Evolutionary conservation across 37 sponge, comb jelly and placozoan species (phyloP).

Genomic region (Ianthella basta): DNA sequence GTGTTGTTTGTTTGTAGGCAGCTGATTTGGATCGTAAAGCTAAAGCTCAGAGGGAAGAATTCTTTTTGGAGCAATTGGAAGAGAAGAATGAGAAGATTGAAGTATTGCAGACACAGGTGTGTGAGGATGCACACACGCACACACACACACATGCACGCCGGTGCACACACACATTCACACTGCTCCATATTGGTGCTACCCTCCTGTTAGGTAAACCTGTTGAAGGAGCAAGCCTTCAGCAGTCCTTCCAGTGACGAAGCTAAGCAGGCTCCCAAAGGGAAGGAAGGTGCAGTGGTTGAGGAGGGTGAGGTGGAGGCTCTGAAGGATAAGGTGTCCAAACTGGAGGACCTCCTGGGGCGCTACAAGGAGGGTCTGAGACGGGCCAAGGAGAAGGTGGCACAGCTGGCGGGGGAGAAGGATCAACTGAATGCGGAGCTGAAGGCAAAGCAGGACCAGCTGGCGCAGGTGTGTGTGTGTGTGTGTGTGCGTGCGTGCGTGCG

Average conservation of each 20-base stretch:
- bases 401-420: conserved; percentile 68
- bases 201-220: background rate
- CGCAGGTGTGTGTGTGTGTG: conserved; percentile 31
- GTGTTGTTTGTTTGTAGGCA: conserved; percentile 24
- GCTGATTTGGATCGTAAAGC: conserved; percentile 59
- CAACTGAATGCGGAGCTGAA: background rate
- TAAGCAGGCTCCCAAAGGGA: background rate
- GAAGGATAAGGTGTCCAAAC: conserved; percentile 47
- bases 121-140: conserved; percentile 8
- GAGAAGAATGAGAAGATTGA: conserved; percentile 85
- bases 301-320: background rate
- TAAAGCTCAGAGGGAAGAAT: conserved; percentile 82
- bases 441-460: background rate
- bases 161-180: background rate
- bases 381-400: conserved; percentile 66
- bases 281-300: background rate
- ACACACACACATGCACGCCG: conserved; percentile 31
- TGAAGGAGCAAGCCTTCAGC: conserved; percentile 23
- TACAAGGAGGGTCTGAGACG: conserved; percentile 66
- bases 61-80: conserved; percentile 51
- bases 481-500: conserved; percentile 15
- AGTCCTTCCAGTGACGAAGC: background rate
- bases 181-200: background rate
- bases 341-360: conserved; percentile 49
- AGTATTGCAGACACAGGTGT: conserved; percentile 73